A percentile compares a stretch with the other conserved stretches of the same genome.
These are phyloP conservation scores for Amniataba percoides DNA, from an alignment of 2,797 vertebrate species.

Conservation along the genomic window DNA sequence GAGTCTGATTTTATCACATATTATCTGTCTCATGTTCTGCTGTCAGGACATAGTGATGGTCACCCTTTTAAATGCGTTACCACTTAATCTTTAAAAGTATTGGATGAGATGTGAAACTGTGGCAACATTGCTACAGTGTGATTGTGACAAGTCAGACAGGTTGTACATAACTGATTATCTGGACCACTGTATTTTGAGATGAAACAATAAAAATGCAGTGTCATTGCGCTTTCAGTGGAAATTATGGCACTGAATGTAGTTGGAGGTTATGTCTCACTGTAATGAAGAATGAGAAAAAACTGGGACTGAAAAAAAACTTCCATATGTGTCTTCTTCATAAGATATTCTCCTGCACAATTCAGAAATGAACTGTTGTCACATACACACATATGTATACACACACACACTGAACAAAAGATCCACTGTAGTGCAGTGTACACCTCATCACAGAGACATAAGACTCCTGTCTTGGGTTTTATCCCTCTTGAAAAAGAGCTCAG, in stretches of 20 bases:
- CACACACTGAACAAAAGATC: conserved; percentile 45
- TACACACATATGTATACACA: conserved; percentile 16
- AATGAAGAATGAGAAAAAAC: not conserved
- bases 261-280: not conserved
- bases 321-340: not conserved
- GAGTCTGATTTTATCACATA: too few relatives aligned
- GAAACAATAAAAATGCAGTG: not conserved
- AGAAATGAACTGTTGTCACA: conserved; percentile 11
- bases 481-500: conserved; percentile 52
- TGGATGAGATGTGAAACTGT: too few relatives aligned
- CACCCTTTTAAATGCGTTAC: too few relatives aligned
- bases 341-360: conserved; percentile 21
- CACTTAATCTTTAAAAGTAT: too few relatives aligned
- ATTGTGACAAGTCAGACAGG: not conserved
- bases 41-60: too few relatives aligned
- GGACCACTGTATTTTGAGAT: not conserved
- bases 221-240: too few relatives aligned
- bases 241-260: not conserved
- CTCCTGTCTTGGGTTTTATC: conserved; percentile 36
- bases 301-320: not conserved
- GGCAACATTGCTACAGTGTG: too few relatives aligned
- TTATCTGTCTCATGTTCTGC: too few relatives aligned
- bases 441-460: conserved; percentile 49
- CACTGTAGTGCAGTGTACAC: conserved; percentile 31
- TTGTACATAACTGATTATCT: not conserved